Evolutionary conservation across 2,113 vertebrate species (phyloP), one percentile per base, ranked within the genome.

Genomic region (Grammomys surdaster): DNA sequence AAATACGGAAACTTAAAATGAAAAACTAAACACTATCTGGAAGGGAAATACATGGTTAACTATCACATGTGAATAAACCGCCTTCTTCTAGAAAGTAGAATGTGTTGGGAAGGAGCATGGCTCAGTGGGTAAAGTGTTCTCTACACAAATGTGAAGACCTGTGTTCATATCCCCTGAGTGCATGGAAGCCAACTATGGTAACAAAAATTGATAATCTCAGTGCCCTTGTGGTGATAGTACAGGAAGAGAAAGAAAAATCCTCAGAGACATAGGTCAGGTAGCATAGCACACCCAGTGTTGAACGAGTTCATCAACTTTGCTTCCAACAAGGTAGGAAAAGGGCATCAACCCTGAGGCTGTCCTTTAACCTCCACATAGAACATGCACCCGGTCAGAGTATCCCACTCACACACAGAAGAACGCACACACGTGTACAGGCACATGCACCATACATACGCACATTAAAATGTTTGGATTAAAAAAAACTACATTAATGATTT

Each of bases 41-140:
- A 70, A 95, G 60, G 31, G 0, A 89, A 98, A 95, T 86, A 33
- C 33, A 82, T 90, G 43, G 85, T 92, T 82, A 94, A 0, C 69
- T 95, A 60, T 95, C 31, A 9, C 43, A 86, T 92, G 40, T 73
- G 40, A 36, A 4, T 3, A 96, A 22, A 54, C 5, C 3, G 10
- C 93, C 65, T 92, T 97, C 96, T 73, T 92, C 13, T 90, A 60
- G 91, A 97, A 97, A 96, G 31, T 4, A 14, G 3, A 51, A 7
- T 84, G 26, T 65, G 60, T 84, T 43, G 22, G n/a, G n/a, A 60
- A 14, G 31, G 33, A 40, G 81, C 26, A 43, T 28, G 13, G 13
- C n/a, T 63, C 20, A 17, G 58, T 28, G n/a, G n/a, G 7, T 43
- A 63, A 17, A 9, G 22, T 63, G 13, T 43, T 43, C 12, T 1